These are phyloP conservation scores for Petromus typicus DNA, from an alignment of 2,113 vertebrate genomes.

Conservation along the genomic window DNA sequence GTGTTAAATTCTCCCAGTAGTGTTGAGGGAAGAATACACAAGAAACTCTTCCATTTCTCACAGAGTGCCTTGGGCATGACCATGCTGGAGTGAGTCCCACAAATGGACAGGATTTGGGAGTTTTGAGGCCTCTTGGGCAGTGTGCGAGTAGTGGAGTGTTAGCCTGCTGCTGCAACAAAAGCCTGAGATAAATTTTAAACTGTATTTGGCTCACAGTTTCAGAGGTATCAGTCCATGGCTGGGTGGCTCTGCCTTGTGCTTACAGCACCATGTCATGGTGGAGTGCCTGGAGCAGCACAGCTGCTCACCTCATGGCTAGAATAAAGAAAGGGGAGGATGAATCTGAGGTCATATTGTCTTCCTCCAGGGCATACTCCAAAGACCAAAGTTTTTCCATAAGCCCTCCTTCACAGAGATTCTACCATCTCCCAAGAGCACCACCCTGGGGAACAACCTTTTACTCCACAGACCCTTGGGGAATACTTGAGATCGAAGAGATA, in stretches of 20 bases:
- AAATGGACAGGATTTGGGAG: background rate
- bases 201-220: background rate
- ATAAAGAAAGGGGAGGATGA: background rate
- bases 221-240: background rate
- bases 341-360: background rate
- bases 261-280: background rate
- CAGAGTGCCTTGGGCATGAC: no score
- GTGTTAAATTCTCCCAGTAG: background rate
- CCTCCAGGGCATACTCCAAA: background rate
- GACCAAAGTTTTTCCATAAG: background rate
- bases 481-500: background rate
- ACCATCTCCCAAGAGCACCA: background rate
- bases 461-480: background rate
- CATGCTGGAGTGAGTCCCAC: fast-evolving
- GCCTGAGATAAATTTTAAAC: background rate
- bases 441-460: background rate
- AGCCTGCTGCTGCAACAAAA: background rate
- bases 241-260: background rate
- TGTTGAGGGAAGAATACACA: background rate
- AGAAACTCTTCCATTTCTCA: background rate
- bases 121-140: background rate
- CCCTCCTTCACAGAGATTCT: background rate
- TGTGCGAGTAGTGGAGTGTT: background rate
- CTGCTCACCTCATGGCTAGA: background rate
- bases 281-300: background rate